Evolutionary conservation across 1,140 invertebrate genomes (phyloP), one percentile per base, ranked within the genome.

Genomic region (Apolygus lucorum): DNA sequence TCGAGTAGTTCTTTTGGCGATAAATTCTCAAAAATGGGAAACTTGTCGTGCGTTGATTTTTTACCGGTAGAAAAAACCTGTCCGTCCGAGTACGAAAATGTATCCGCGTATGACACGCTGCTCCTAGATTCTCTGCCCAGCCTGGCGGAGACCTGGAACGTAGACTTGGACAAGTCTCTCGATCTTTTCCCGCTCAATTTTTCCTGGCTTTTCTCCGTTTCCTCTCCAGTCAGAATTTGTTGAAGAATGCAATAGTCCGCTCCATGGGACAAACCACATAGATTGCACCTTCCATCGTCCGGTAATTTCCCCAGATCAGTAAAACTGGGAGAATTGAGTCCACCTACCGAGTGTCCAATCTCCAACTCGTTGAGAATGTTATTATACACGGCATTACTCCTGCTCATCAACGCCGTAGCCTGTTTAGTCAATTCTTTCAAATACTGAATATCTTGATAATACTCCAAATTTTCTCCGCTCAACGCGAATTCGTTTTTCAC

Each of bases 341-440:
- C 54, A 11, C 22, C 8, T 22, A 4, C 22, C 22, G 8, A 4
- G 54, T 11, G 8, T 4, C 54, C 54, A 24, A 59, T 24, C 8
- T 59, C 11, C 4, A 4, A 4, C 2, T 59, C 54, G 2, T 4
- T 24, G 2, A 59, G 22, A 59, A 59, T 59, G 54, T 59, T 59
- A 21, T 59, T 59, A 21, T 59, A 59, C 11, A 59, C 54, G 11
- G 54, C 22, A 24, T 59, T 59, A 24, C 54, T 59, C 4, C 54
- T 8, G 22, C 54, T 59, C 22, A 59, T 59, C 11, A 59, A 22
- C 22, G 54, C 54, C 54, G 54, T 59, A 11, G 54, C 54, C 22
- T 59, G 54, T 59, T 59, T 59, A 13, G 54, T 59, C 11, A 59
- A 11, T 59, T 59, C 54, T 59, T 59, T 59, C 11, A 59, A 24